A percentile compares a stretch with the other conserved stretches of the same genome.
phyloP scores from a whole-genome alignment of 2,797 vertebrate genomes.

The Scomberomorus guttatus region DNA sequence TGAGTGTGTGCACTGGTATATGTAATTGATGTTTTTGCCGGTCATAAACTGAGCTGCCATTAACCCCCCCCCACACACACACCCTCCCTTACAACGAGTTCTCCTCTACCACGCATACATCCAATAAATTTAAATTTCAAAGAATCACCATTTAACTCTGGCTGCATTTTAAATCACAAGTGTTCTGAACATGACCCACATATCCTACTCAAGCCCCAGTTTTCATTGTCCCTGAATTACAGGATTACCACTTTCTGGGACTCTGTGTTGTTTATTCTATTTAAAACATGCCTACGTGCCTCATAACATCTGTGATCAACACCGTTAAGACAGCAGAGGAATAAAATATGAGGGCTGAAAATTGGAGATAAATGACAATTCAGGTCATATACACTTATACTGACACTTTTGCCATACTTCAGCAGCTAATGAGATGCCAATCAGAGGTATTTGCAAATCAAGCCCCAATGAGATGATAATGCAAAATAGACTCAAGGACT shows the following conservation, averaged over 20 bases:
- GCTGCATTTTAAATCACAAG: constrained; percentile 27
- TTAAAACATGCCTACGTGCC: constrained; percentile 5
- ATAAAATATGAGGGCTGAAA: constrained; percentile 38
- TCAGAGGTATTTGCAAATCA: constrained; percentile 70
- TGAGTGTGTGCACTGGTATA: constrained; percentile 58
- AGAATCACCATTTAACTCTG: constrained; percentile 13
- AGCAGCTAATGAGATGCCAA: constrained; percentile 65
- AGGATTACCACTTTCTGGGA: constrained; percentile 22
- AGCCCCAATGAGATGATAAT: constrained; percentile 66
- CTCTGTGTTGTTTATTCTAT: constrained; percentile 21
- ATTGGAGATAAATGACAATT: constrained; percentile 49
- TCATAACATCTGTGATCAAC: constrained; percentile 32
- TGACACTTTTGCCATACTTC: constrained; percentile 49
- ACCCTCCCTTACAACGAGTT: background rate
- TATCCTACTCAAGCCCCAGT: constrained; percentile 20
- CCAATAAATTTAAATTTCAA: constrained; percentile 16
- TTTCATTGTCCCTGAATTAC: constrained; percentile 28
- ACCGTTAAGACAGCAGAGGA: constrained; percentile 31
- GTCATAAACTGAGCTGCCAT: constrained; percentile 55
- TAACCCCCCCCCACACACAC: background rate
- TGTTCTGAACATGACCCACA: constrained; percentile 25
- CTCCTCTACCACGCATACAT: constrained; percentile 14
- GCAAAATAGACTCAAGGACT: constrained; percentile 62
- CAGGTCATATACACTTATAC: constrained; percentile 44
- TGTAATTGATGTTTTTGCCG: constrained; percentile 68